phyloP scores from a whole-genome alignment of 2,888 invertebrate species.

The Hyposoter didymator region DNA sequence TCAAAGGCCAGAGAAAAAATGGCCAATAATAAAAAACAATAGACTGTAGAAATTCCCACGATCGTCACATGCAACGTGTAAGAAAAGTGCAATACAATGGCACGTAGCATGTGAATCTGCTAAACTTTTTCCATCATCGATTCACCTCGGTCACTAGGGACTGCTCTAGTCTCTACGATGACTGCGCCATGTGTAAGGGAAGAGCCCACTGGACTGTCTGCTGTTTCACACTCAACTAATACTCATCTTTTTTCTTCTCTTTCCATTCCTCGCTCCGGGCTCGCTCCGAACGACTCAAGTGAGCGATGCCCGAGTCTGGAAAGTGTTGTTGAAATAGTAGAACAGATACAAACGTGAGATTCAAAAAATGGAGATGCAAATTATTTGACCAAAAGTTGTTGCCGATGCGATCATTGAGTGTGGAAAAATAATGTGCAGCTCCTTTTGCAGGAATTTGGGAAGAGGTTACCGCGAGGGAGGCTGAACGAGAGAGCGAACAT shows the following conservation, averaged over 20 bases:
- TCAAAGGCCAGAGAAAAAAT: not conserved
- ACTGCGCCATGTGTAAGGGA: slow-evolving; percentile 21
- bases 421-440: not conserved
- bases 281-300: slow-evolving; percentile 18
- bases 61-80: not conserved
- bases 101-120: slow-evolving; percentile 75
- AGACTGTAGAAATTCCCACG: slow-evolving; percentile 43
- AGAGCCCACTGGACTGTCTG: slow-evolving; percentile 44
- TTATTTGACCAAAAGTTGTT: not conserved
- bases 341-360: not conserved
- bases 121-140: slow-evolving; percentile 81
- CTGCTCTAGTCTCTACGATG: slow-evolving; percentile 66
- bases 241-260: slow-evolving; percentile 12
- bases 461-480: too few species aligned
- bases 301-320: slow-evolving; percentile 16
- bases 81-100: slow-evolving; percentile 61
- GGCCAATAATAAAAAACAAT: slow-evolving; percentile 31
- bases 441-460: not conserved
- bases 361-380: not conserved
- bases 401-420: not conserved
- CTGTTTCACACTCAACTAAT: slow-evolving; percentile 38
- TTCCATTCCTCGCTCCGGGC: slow-evolving; percentile 6
- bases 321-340: slow-evolving; percentile 57
- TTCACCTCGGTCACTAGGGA: slow-evolving; percentile 75
- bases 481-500: not conserved